Evolutionary conservation across 2,797 vertebrate genomes (phyloP).

Genomic region (Eulemur albifrons): DNA sequence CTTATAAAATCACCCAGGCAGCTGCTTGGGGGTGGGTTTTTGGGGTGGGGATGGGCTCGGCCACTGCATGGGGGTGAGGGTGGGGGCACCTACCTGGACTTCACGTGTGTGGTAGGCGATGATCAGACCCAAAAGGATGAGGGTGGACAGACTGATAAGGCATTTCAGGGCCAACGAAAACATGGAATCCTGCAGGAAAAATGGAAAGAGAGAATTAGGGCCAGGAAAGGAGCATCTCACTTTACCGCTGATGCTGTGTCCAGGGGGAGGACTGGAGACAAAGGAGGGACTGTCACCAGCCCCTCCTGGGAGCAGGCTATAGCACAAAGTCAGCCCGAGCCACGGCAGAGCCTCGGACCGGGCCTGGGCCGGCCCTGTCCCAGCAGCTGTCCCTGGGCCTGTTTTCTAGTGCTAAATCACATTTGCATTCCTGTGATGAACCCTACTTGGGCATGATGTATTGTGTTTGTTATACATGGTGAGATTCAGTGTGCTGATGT

Average conservation of each 20-base stretch:
- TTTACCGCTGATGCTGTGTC: neutral
- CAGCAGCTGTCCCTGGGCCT: neutral
- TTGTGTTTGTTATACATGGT: neutral
- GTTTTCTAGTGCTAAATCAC: neutral
- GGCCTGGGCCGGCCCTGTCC: neutral
- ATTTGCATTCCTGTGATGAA: neutral
- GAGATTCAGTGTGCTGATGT: neutral
- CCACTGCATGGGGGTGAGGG: accelerated
- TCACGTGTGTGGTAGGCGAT: constrained; percentile 97
- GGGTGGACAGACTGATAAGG: constrained; percentile 98
- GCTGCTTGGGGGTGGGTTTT: neutral
- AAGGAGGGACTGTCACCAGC: neutral
- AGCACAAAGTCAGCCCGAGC: neutral
- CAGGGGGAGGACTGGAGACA: neutral
- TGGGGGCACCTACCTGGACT: constrained; percentile 91
- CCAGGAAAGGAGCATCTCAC: accelerated
- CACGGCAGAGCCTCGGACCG: accelerated
- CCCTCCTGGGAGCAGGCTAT: neutral
- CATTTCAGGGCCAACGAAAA: constrained; percentile 95
- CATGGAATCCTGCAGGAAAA: constrained; percentile 89
- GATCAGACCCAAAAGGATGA: constrained; percentile 97
- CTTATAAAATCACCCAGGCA: neutral
- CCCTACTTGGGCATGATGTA: neutral
- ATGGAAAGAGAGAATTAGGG: constrained; percentile 46
- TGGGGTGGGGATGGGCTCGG: accelerated